Percentiles rank a stretch among this genome's conserved stretches.
Evolutionary conservation across 2,113 vertebrate species (phyloP).

Genomic region (Silurus asotus): DNA sequence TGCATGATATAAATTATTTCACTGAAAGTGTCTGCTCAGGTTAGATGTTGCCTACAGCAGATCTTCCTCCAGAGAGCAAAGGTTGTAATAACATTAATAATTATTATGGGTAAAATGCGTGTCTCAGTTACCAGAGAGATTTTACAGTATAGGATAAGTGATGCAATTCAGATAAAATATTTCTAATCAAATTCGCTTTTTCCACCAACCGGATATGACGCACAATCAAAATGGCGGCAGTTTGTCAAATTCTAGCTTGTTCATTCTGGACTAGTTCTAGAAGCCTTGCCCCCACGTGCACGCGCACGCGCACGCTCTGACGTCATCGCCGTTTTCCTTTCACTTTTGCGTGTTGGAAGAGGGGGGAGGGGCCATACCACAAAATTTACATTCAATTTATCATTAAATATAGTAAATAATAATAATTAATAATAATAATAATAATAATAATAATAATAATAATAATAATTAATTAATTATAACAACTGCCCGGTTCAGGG

Average conservation of each 20-base stretch:
- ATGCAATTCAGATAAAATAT: not conserved
- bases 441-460: too few relatives aligned
- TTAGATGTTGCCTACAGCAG: not conserved
- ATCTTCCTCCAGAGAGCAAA: not conserved
- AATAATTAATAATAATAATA: not conserved
- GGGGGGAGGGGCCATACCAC: too few relatives aligned
- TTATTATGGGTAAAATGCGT: not conserved
- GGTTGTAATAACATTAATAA: not conserved
- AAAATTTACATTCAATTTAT: too few relatives aligned
- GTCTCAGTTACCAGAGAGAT: not conserved
- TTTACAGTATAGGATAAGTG: not conserved
- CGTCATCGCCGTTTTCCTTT: not conserved
- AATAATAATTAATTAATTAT: too few relatives aligned
- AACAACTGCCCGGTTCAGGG: too few relatives aligned
- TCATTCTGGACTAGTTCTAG: not conserved
- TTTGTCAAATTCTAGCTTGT: not conserved
- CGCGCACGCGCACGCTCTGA: not conserved
- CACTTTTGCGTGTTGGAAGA: not conserved
- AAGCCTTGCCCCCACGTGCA: not conserved
- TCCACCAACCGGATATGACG: not conserved
- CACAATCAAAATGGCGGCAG: not conserved
- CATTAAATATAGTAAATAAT: too few relatives aligned
- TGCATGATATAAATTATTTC: too few relatives aligned
- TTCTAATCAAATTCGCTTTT: not conserved
- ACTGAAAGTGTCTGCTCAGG: not conserved